Percentiles rank a stretch among this genome's conserved stretches.
phyloP scores from a whole-genome alignment of 2,888 invertebrate genomes.

The Leptinotarsa juncta region DNA sequence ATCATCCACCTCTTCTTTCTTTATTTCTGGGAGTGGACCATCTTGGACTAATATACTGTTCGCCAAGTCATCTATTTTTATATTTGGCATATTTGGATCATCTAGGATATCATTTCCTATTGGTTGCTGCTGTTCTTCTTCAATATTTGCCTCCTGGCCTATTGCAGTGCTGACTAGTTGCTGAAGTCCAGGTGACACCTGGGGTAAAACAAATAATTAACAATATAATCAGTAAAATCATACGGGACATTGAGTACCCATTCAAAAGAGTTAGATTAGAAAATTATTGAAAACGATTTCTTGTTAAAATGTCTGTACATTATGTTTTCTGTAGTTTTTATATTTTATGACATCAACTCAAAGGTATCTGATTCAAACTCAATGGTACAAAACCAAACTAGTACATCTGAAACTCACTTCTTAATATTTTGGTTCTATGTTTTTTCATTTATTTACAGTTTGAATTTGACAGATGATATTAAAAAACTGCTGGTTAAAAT shows the following conservation, averaged over 20 bases:
- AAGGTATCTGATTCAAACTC: too few species aligned
- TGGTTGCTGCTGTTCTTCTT: conserved; percentile 41
- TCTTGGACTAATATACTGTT: conserved; percentile 66
- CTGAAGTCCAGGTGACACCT: conserved; percentile 67
- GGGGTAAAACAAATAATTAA: background rate
- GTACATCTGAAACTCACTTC: too few species aligned
- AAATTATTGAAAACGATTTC: too few species aligned
- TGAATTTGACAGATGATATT: too few species aligned
- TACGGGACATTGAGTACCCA: background rate
- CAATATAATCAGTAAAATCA: background rate
- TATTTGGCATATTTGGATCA: conserved; percentile 58
- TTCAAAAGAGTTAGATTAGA: too few species aligned
- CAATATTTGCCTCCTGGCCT: conserved; percentile 55
- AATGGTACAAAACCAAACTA: too few species aligned
- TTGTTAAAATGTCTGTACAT: too few species aligned
- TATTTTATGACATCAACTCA: too few species aligned
- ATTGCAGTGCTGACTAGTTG: conserved; percentile 68
- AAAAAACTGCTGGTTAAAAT: too few species aligned
- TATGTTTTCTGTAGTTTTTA: too few species aligned
- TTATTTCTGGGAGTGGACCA: conserved; percentile 68
- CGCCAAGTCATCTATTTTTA: conserved; percentile 66
- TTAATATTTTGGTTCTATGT: too few species aligned
- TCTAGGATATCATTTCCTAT: conserved; percentile 55
- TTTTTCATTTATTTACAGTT: too few species aligned
- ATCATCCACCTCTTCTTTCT: conserved; percentile 69